These are phyloP conservation scores for Pocillopora damicornis DNA, from an alignment of 64 coral and sea anemone species.

Conservation along the genomic window DNA sequence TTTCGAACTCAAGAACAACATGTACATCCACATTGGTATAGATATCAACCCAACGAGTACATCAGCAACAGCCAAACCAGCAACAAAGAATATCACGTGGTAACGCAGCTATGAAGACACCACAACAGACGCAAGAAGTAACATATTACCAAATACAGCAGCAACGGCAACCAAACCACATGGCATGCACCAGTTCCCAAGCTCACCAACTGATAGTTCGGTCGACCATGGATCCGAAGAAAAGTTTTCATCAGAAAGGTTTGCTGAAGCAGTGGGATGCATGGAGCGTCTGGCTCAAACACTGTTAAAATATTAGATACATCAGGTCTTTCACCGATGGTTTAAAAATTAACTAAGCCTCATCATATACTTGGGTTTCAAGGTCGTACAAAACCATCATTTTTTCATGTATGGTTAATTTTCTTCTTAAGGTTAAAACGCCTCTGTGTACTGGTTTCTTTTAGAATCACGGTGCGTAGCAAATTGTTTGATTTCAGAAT, in stretches of 20 bases:
- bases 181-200: conserved; percentile 29
- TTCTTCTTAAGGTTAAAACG: too few species aligned
- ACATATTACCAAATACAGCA: conserved; percentile 40
- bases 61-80: conserved; percentile 50
- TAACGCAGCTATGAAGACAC: conserved; percentile 2
- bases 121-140: conserved; percentile 50
- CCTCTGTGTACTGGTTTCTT: too few species aligned
- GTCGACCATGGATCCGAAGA: conserved; percentile 7
- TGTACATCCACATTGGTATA: conserved; percentile 57
- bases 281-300: background rate
- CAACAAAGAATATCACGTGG: conserved; percentile 43
- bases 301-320: background rate
- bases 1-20: conserved; percentile 7
- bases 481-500: too few species aligned
- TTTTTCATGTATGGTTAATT: too few species aligned
- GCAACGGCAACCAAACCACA: conserved; percentile 18
- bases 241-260: background rate
- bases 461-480: too few species aligned
- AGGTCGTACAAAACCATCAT: too few species aligned
- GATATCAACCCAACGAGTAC: conserved; percentile 32
- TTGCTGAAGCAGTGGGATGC: background rate
- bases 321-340: too few species aligned
- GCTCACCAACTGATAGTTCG: conserved; percentile 18
- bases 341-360: too few species aligned
- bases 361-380: too few species aligned